phyloP scores from a whole-genome alignment of 2,113 vertebrate genomes.

The Indicator indicator region DNA sequence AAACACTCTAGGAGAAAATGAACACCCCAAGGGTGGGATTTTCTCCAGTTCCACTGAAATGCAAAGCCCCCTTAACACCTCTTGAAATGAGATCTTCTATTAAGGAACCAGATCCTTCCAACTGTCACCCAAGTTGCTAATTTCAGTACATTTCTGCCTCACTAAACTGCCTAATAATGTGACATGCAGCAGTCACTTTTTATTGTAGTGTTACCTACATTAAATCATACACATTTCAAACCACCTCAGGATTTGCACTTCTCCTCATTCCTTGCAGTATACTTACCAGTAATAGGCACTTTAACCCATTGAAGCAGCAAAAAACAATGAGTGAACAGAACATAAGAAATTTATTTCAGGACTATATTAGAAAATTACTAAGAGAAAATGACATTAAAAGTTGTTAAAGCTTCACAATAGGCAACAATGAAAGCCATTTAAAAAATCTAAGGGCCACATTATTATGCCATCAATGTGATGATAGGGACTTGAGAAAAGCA shows the following conservation, averaged over 20 bases:
- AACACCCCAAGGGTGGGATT: background rate
- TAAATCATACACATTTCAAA: conserved; percentile 49
- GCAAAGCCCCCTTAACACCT: conserved; percentile 23
- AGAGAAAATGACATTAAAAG: conserved; percentile 49
- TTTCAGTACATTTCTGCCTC: conserved; percentile 60
- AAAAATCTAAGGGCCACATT: conserved; percentile 45
- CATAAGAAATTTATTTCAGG: conserved; percentile 69
- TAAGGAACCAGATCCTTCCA: background rate
- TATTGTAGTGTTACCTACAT: conserved; percentile 21
- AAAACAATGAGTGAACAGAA: conserved; percentile 74
- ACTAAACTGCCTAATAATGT: conserved; percentile 55
- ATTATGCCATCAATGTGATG: background rate
- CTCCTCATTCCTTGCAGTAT: conserved; percentile 30
- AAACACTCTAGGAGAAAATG: background rate
- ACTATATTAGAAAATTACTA: conserved; percentile 35
- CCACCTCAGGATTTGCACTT: conserved; percentile 47
- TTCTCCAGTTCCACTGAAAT: background rate
- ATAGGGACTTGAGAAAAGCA: conserved; percentile 21
- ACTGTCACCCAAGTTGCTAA: conserved; percentile 52
- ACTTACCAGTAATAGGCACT: conserved; percentile 99
- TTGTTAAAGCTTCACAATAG: conserved; percentile 61
- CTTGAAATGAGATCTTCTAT: conserved; percentile 8
- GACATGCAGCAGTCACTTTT: conserved; percentile 53
- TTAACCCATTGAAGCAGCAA: conserved; percentile 85
- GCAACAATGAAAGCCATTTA: conserved; percentile 33